Evolutionary conservation across 2,113 vertebrate species (phyloP).

Genomic region (Cyanocitta stelleri): DNA sequence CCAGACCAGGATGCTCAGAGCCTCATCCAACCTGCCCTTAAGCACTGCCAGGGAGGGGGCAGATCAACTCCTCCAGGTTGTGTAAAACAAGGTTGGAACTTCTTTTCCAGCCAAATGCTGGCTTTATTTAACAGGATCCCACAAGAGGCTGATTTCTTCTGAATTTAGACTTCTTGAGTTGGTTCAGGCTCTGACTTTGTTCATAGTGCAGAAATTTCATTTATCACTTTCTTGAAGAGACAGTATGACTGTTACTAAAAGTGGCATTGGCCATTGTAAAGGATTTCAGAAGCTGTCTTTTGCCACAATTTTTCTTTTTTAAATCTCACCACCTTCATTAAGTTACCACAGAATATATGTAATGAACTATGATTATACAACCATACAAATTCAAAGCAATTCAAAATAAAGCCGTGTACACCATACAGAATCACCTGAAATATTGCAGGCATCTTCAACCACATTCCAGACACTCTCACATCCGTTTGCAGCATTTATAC

Average conservation of each 20-base stretch:
- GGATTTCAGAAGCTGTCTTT: not conserved
- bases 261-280: not conserved
- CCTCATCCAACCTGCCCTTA: not conserved
- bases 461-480: constrained; percentile 62
- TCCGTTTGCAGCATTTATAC: constrained; percentile 18
- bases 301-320: not conserved
- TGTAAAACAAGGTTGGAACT: not conserved
- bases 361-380: not conserved
- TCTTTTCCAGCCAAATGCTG: not conserved
- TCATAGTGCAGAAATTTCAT: not conserved
- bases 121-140: not conserved
- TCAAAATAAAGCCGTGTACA: not conserved
- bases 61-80: not conserved
- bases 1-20: not conserved
- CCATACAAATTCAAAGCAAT: not conserved
- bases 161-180: not conserved
- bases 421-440: constrained; percentile 64
- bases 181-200: not conserved
- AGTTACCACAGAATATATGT: not conserved
- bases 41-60: not conserved
- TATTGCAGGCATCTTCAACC: constrained; percentile 63
- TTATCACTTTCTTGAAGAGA: not conserved
- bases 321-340: not conserved
- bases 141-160: not conserved
- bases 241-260: not conserved